These are phyloP conservation scores for Orthonyx spaldingii DNA, from an alignment of 2,113 vertebrate genomes.

Conservation along the genomic window DNA sequence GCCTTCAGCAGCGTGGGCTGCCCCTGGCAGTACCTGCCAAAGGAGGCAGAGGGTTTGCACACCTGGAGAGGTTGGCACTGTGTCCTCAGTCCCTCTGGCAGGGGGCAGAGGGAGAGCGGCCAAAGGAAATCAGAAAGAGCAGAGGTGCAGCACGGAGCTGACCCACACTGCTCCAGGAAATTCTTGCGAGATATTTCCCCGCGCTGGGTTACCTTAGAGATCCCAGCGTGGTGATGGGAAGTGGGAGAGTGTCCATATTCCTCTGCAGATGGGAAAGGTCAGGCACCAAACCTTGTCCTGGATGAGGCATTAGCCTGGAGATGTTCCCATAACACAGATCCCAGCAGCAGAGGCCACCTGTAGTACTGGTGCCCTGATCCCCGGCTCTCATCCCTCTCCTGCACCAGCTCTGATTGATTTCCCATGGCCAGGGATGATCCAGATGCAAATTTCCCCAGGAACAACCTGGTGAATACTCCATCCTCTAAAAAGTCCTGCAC, in stretches of 20 bases:
- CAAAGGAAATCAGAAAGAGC: neutral
- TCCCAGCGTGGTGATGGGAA: rapidly evolving
- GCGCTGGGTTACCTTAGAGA: neutral
- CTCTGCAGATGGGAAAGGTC: neutral
- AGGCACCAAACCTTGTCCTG: neutral
- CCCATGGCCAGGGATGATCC: neutral
- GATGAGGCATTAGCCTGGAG: neutral
- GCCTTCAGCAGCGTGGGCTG: constrained; percentile 37
- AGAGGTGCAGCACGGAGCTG: neutral
- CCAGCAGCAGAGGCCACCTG: neutral
- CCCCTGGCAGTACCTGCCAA: constrained; percentile 63
- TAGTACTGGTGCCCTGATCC: neutral
- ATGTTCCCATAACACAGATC: neutral
- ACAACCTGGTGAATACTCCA: neutral
- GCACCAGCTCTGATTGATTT: neutral
- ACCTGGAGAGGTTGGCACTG: constrained; percentile 63
- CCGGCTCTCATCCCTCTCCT: neutral
- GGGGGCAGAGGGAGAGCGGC: neutral
- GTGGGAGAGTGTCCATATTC: neutral
- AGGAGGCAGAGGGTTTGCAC: constrained; percentile 58
- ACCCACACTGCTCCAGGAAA: constrained; percentile 16
- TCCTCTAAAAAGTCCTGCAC: neutral
- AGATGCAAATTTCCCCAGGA: neutral
- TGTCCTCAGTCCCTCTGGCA: neutral
- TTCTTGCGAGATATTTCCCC: constrained; percentile 1